Percentiles rank a stretch among this genome's conserved stretches.
phyloP scores from a whole-genome alignment of 2,113 vertebrate genomes.

The Malaclemys terrapin region DNA sequence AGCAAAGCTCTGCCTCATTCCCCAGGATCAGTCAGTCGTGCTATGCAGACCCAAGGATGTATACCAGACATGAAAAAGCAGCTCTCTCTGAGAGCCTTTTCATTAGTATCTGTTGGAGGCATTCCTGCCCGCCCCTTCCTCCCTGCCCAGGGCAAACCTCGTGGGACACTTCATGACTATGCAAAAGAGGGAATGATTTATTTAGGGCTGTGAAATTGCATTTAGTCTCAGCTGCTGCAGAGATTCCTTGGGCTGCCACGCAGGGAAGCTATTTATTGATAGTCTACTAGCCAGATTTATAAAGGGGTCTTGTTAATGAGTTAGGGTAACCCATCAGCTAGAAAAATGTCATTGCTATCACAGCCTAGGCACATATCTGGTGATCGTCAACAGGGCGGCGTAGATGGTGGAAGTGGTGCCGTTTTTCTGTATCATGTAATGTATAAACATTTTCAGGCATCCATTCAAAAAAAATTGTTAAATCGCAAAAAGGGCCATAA shows the following conservation, averaged over 20 bases:
- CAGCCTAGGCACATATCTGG: too few relatives aligned
- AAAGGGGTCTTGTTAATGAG: too few relatives aligned
- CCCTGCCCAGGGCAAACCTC: background rate
- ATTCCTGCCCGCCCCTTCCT: background rate
- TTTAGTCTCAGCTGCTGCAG: background rate
- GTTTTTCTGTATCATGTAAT: too few relatives aligned
- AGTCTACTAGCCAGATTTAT: too few relatives aligned
- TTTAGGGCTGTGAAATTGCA: rapidly evolving
- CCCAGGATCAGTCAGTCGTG: background rate
- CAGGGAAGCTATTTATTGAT: background rate
- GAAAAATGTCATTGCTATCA: too few relatives aligned
- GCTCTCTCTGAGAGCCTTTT: background rate
- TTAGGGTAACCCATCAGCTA: too few relatives aligned
- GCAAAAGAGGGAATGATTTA: background rate
- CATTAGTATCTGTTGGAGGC: background rate
- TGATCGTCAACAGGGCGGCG: too few relatives aligned
- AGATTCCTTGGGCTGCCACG: background rate
- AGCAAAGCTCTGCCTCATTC: background rate
- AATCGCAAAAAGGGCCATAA: background rate
- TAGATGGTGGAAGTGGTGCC: too few relatives aligned
- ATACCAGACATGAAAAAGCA: too few relatives aligned
- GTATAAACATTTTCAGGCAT: too few relatives aligned
- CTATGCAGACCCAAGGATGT: background rate
- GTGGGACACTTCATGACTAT: background rate
- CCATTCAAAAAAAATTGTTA: too few relatives aligned